Base-by-base conservation (phyloP, 2,113 vertebrate genomes). In the Bos javanicus region DNA sequence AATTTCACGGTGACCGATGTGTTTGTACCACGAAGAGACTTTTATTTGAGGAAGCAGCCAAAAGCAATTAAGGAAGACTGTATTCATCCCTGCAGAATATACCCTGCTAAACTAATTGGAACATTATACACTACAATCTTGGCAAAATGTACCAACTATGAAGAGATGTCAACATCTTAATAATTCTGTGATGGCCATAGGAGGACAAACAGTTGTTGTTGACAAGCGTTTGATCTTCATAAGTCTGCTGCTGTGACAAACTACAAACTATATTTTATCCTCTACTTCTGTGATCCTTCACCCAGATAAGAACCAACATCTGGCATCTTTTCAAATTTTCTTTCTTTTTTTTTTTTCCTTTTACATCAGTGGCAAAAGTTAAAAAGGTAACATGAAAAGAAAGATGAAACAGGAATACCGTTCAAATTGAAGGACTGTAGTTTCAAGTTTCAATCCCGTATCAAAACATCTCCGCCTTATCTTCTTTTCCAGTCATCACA, bases 331-430 rank as follows among this genome's bases (percentile, higher is more conserved):
- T 99, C 99, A 99, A 99, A 99, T 98, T 98, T 98, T 95, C 98
- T 98, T 98, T 98, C 93, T 39, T 67, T 98, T 99, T 98, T 98
- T 98, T 96, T 91, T 76, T 52, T 25, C 89, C 90, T 98, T 98
- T 99, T 99, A 99, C 98, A 99, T 99, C 99, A 99, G 98, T 99
- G 98, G 98, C 98, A 99, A 98, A 99, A 99, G 98, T 99, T 99
- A 98, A 99, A 99, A 99, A 99, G 99, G 98, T 98, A 99, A 99
- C 99, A 99, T 99, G 98, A 99, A 99, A 99, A 99, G 99, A 98
- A 99, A 99, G 98, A 99, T 99, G 99, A 99, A 99, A 99, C 98
- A 98, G 99, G 92, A 98, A 98, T 98, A 98, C 98, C 99, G 99
- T 98, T 99, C 98, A 99, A 99, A 99, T 99, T 99, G 99, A 99